Conservation (phyloP, 2,888 invertebrate species). For the Stegophylla sp. region DNA sequence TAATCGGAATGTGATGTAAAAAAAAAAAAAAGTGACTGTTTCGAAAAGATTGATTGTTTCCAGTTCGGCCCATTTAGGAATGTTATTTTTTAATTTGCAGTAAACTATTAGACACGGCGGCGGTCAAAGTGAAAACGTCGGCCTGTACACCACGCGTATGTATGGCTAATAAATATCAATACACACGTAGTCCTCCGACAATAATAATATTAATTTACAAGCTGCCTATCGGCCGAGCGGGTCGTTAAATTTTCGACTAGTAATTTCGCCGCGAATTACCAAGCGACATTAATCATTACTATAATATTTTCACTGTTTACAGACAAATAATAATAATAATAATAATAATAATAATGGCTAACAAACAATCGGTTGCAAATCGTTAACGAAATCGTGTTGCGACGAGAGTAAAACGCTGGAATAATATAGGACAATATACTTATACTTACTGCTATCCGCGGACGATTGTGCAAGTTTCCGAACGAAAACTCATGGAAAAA, state of each 20-base stretch:
- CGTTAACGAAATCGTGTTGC: neutral
- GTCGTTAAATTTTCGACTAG: neutral
- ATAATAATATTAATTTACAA: neutral
- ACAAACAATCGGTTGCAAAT: neutral
- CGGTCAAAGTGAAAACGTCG: too few relatives aligned
- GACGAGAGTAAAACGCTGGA: too few relatives aligned
- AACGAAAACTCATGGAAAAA: too few relatives aligned
- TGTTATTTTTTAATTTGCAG: neutral
- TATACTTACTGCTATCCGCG: too few relatives aligned
- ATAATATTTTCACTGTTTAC: slow-evolving; percentile 2
- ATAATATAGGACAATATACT: too few relatives aligned
- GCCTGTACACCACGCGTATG: too few relatives aligned
- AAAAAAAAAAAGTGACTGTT: neutral
- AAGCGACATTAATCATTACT: neutral
- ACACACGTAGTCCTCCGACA: too few relatives aligned
- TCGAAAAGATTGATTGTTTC: neutral
- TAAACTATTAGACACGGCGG: neutral
- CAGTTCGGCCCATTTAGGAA: neutral
- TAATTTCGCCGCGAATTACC: neutral
- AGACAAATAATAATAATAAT: neutral
- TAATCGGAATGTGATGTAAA: neutral
- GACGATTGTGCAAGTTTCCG: too few relatives aligned
- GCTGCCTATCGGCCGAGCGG: neutral
- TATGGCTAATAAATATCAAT: too few relatives aligned
- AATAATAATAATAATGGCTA: neutral